Evolutionary conservation across 2,113 vertebrate genomes (phyloP).

Genomic region (Sphyrna mokarran): DNA sequence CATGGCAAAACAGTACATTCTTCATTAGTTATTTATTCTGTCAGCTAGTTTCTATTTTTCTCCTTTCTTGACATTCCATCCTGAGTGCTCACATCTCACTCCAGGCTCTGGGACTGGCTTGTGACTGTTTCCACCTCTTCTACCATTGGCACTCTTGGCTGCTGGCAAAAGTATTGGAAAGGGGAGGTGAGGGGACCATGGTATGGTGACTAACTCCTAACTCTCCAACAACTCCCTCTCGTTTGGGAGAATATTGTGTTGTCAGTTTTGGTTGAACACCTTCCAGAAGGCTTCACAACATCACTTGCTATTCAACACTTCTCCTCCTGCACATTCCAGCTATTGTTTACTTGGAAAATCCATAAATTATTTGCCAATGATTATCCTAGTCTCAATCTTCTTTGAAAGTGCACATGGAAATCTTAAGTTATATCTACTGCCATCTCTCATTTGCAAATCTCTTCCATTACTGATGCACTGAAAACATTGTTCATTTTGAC

Average conservation of each 20-base stretch:
- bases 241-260: background rate
- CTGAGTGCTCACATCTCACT: background rate
- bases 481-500: background rate
- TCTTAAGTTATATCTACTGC: background rate
- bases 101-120: too few species aligned
- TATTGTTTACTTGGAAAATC: background rate
- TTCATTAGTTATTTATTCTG: background rate
- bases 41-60: background rate
- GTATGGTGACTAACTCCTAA: too few species aligned
- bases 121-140: background rate
- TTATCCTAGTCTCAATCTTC: background rate
- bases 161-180: background rate
- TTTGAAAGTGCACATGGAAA: background rate
- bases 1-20: background rate
- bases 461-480: background rate
- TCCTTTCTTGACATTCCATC: background rate
- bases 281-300: background rate
- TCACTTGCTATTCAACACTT: background rate
- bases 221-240: background rate
- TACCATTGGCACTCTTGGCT: background rate
- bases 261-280: background rate
- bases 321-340: too few species aligned
- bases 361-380: background rate
- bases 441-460: background rate
- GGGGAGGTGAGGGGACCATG: background rate